Percentiles rank a stretch among this genome's conserved stretches.
Evolutionary conservation across 2,888 invertebrate genomes (phyloP).

Genomic region (Cheiracanthium punctorium): DNA sequence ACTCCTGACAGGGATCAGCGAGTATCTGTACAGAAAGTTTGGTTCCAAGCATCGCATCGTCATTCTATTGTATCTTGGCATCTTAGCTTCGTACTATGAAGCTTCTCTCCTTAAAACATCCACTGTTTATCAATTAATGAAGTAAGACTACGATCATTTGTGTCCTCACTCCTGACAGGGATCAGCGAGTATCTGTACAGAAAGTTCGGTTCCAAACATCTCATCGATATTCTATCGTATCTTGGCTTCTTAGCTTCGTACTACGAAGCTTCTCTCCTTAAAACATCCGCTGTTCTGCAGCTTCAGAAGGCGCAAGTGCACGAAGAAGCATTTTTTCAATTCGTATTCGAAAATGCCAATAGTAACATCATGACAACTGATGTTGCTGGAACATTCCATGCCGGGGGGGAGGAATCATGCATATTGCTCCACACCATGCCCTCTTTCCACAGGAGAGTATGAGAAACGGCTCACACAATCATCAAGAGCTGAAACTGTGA

Average conservation of each 20-base stretch:
- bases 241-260: no score
- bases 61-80: background rate
- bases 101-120: background rate
- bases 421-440: background rate
- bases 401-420: background rate
- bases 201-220: no score
- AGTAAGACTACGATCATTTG: no score
- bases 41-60: background rate
- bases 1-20: slow-evolving; percentile 15
- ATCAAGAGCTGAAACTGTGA: background rate
- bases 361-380: background rate
- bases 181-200: no score
- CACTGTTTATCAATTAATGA: no score
- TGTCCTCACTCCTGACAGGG: no score
- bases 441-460: background rate
- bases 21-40: slow-evolving; percentile 17
- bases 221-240: no score
- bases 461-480: background rate
- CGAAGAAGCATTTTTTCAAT: slow-evolving; percentile 7
- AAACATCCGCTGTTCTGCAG: no score
- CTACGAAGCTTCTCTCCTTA: no score
- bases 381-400: background rate
- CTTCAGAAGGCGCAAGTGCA: background rate
- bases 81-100: background rate
- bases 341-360: slow-evolving; percentile 14